Evolutionary conservation across 2,888 invertebrate genomes (phyloP), one percentile per base, ranked within the genome.

Genomic region (Empis stercorea): DNA sequence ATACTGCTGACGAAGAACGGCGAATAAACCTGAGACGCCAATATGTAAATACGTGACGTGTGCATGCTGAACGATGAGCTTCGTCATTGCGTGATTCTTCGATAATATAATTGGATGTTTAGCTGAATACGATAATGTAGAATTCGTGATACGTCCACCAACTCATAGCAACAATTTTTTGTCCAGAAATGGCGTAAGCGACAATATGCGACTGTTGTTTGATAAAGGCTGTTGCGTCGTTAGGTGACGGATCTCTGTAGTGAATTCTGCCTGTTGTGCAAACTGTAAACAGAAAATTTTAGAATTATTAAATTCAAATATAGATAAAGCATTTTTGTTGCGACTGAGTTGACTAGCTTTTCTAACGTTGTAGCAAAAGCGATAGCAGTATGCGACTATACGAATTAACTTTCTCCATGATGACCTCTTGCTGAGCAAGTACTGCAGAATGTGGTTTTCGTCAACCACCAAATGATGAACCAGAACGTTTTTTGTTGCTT

Each of bases 1-100:
- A 16, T 37, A 50, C 11, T 44, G 17, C 38, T 45, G 46, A 11
- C 46, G 47, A 15, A 47, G 10, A 10, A 45, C 14, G 14, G 38
- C 17, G 6, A 47, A 30, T n/a, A 50, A 23, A 15, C 11, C 15
- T 3, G 47, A 38, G 1, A 43, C 36, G 11, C 47, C 40, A 13
- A 38, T 37, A 42, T 49, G 45, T 17, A 49, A 14, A 13, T 23
- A 4, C 13, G 20, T 20, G 20, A 20, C 5, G 20, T 20, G 20
- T 20, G 20, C 5, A 20, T 20, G 20, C 20, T 5, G 20, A 20
- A 46, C n/a, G 4, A 46, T 30, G 4, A 43, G 16, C 1, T 46
- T 10, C 0, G 30, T 34, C 14, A 34, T 13, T 5, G 11, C 14
- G 15, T 44, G 32, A 14, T 36, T 11, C 16, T 32, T 39, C 27